Evolutionary conservation across 2,797 vertebrate genomes (phyloP).

Genomic region (Cyprinodon diabolis): DNA sequence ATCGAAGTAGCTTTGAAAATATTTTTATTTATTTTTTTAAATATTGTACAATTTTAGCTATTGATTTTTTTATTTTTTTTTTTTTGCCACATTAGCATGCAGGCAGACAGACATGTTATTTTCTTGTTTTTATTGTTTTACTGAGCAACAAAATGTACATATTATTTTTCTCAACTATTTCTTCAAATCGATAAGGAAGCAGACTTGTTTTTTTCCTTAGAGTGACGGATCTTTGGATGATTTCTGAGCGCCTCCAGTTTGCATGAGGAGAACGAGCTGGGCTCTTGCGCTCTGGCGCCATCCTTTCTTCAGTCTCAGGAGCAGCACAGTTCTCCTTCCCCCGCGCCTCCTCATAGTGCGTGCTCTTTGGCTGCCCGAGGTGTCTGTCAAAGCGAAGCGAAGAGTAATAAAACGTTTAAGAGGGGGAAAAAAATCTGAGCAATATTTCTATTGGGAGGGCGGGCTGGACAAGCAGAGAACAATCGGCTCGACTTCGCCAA

Average conservation of each 20-base stretch:
- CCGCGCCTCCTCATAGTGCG: slow-evolving; percentile 30
- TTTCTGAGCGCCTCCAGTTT: slow-evolving; percentile 34
- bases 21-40: background rate
- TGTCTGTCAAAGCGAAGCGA: slow-evolving; percentile 79
- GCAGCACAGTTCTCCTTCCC: slow-evolving; percentile 36
- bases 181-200: slow-evolving; percentile 16
- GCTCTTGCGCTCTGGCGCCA: slow-evolving; percentile 75
- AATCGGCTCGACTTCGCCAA: slow-evolving; percentile 88
- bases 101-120: background rate
- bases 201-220: slow-evolving; percentile 27
- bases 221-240: slow-evolving; percentile 31
- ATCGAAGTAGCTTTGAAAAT: background rate
- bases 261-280: slow-evolving; percentile 25
- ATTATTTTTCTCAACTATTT: background rate
- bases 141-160: too few relatives aligned
- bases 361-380: slow-evolving; percentile 76
- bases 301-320: slow-evolving; percentile 67
- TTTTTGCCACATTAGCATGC: background rate
- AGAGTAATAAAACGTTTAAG: slow-evolving; percentile 61
- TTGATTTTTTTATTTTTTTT: background rate
- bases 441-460: slow-evolving; percentile 84
- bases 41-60: background rate
- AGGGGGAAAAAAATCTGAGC: slow-evolving; percentile 69
- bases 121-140: background rate
- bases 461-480: slow-evolving; percentile 84